phyloP scores from a whole-genome alignment of 2,797 vertebrate genomes.

The Rhynchotus rufescens region DNA sequence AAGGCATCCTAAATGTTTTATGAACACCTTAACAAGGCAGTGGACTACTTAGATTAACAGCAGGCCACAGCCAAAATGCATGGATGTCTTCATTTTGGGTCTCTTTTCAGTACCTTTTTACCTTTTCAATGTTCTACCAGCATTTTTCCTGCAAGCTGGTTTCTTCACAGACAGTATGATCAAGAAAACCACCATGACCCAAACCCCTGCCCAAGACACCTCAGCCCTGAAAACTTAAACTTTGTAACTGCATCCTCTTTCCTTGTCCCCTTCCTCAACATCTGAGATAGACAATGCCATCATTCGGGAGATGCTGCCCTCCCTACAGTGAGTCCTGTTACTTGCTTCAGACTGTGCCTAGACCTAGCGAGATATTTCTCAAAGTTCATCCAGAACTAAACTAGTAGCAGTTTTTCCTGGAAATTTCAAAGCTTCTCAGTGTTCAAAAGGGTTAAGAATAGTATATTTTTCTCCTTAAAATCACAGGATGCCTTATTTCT shows the following conservation, averaged over 20 bases:
- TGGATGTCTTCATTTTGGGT: not conserved
- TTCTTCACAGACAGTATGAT: not conserved
- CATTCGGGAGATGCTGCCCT: too few species aligned
- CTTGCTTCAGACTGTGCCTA: not conserved
- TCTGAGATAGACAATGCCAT: too few species aligned
- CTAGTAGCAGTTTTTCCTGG: not conserved
- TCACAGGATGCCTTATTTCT: not conserved
- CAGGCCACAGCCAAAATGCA: not conserved
- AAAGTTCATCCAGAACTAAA: not conserved
- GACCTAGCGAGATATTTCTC: not conserved
- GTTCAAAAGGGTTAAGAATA: not conserved
- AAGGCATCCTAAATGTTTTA: not conserved
- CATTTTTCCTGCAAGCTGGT: not conserved
- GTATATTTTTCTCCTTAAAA: accelerated
- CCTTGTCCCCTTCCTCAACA: not conserved
- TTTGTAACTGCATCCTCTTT: not conserved
- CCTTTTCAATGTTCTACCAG: not conserved
- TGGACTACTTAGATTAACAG: not conserved
- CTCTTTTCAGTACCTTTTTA: too few species aligned
- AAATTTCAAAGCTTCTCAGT: not conserved
- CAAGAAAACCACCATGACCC: not conserved
- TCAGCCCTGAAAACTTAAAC: not conserved
- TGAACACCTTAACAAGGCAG: not conserved
- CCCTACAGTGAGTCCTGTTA: not conserved
- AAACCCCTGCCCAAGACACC: not conserved